Percentiles rank a stretch among this genome's conserved stretches.
These are phyloP conservation scores for Xerus inauris DNA, from an alignment of 2,113 vertebrate genomes.

Conservation along the genomic window DNA sequence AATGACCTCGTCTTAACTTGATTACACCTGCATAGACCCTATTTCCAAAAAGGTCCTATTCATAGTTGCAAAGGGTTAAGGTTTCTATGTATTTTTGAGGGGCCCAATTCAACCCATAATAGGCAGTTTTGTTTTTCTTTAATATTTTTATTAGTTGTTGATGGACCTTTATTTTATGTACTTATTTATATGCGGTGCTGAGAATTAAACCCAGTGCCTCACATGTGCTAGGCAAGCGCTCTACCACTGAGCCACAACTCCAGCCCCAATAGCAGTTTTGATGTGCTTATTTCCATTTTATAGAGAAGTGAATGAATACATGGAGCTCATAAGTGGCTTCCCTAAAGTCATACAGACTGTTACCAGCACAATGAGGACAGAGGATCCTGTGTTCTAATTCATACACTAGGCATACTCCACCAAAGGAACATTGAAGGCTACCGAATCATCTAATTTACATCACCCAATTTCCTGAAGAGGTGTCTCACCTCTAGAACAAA, in stretches of 20 bases:
- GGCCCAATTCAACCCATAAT: background rate
- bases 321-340: background rate
- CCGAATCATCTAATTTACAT: background rate
- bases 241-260: too few relatives aligned
- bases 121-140: background rate
- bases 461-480: background rate
- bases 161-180: too few relatives aligned
- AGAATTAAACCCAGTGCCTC: too few relatives aligned
- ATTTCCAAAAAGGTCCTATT: background rate
- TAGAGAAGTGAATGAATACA: background rate
- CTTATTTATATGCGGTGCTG: too few relatives aligned
- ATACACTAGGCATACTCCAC: background rate
- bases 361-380: background rate
- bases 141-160: too few relatives aligned
- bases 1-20: background rate
- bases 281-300: background rate
- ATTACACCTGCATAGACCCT: background rate
- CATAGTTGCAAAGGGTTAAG: background rate
- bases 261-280: too few relatives aligned
- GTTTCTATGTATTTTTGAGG: background rate
- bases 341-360: background rate
- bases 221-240: too few relatives aligned
- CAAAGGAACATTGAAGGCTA: background rate
- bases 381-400: background rate
- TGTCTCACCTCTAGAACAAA: background rate